Conservation (phyloP, 1,140 invertebrate species). For the Rhyacophila brunnea region DNA sequence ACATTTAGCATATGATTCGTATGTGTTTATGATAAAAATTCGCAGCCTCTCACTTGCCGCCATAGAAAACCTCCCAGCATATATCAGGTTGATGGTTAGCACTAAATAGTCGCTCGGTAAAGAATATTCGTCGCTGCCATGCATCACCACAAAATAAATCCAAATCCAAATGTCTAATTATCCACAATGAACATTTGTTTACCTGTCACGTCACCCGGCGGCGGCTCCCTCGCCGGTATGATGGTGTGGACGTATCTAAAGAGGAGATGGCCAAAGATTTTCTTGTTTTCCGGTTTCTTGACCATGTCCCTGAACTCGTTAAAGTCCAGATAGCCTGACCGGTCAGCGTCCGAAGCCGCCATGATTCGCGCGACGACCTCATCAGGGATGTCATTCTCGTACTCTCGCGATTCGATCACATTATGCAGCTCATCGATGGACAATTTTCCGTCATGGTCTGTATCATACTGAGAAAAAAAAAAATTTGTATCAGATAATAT, state of each 20-base stretch:
- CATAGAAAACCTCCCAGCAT: too few relatives aligned
- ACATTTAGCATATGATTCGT: too few relatives aligned
- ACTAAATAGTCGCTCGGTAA: too few relatives aligned
- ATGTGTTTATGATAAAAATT: too few relatives aligned
- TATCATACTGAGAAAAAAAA: constrained; percentile 68
- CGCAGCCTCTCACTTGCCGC: too few relatives aligned
- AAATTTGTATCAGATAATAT: constrained; percentile 21
- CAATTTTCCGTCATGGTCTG: constrained; percentile 71
- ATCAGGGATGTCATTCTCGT: constrained; percentile 69
- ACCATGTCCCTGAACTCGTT: constrained; percentile 81
- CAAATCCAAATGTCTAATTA: too few relatives aligned
- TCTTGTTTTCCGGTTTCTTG: constrained; percentile 60
- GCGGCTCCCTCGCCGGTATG: constrained; percentile 42
- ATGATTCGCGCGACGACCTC: constrained; percentile 71
- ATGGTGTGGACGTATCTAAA: constrained; percentile 56
- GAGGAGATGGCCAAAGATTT: constrained; percentile 59
- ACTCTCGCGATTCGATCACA: constrained; percentile 62
- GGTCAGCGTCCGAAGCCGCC: constrained; percentile 67
- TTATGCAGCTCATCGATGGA: constrained; percentile 67
- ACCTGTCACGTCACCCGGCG: constrained; percentile 6
- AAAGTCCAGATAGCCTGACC: constrained; percentile 72
- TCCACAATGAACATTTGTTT: too few relatives aligned
- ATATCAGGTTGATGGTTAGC: too few relatives aligned
- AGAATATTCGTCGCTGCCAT: too few relatives aligned
- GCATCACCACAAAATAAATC: too few relatives aligned